phyloP scores from a whole-genome alignment of 2,888 invertebrate genomes.

The Antitype chi region DNA sequence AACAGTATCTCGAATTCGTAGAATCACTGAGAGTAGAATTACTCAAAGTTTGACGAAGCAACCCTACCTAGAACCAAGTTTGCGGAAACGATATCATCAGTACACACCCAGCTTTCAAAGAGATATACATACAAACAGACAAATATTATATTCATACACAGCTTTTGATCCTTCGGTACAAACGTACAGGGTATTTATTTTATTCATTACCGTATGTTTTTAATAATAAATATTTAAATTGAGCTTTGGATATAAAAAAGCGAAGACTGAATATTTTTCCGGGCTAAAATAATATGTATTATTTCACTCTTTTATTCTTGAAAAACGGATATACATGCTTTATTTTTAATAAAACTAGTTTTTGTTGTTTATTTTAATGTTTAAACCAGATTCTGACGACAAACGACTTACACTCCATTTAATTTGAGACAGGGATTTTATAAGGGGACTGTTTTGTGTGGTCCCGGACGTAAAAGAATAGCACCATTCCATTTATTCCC shows the following conservation, averaged over 20 bases:
- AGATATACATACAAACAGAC: slow-evolving; percentile 42
- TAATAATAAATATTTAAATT: slow-evolving; percentile 27
- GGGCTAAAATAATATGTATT: slow-evolving; percentile 31
- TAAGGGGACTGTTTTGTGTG: no score
- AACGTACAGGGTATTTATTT: slow-evolving; percentile 46
- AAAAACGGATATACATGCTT: background rate
- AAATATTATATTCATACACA: slow-evolving; percentile 34
- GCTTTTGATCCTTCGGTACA: slow-evolving; percentile 42
- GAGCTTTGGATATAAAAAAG: slow-evolving; percentile 11
- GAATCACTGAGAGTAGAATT: background rate
- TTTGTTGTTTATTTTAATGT: slow-evolving; percentile 19
- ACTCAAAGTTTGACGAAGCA: slow-evolving; percentile 7
- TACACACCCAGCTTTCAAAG: slow-evolving; percentile 60
- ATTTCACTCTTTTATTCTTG: slow-evolving; percentile 2
- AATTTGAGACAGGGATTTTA: no score
- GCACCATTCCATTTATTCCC: no score
- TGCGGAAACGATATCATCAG: slow-evolving; percentile 65
- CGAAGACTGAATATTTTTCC: slow-evolving; percentile 10
- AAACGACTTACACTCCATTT: background rate
- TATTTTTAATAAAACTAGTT: background rate
- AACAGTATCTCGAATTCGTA: background rate
- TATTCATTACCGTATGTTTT: slow-evolving; percentile 48
- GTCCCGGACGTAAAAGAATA: no score
- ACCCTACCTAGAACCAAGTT: slow-evolving; percentile 56
- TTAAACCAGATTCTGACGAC: background rate